These are phyloP conservation scores for Lutjanus erythropterus DNA, from an alignment of 2,113 vertebrate species.

Conservation along the genomic window DNA sequence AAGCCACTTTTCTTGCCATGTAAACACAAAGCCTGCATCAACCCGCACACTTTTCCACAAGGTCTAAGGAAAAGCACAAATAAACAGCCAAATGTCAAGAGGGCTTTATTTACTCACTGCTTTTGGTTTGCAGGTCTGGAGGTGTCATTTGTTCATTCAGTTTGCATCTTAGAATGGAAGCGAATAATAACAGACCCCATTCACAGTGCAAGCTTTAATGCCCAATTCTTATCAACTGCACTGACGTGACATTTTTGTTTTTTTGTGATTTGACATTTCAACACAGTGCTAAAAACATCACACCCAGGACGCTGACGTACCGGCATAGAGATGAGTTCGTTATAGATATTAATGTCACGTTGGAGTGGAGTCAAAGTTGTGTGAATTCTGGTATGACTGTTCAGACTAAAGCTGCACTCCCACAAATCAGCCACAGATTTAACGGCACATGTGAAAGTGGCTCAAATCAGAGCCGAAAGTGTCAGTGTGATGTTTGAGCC, in stretches of 20 bases:
- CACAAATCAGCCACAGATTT: not conserved
- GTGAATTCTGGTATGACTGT: not conserved
- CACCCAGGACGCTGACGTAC: not conserved
- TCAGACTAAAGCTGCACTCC: not conserved
- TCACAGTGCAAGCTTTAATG: not conserved
- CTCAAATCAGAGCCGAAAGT: not conserved
- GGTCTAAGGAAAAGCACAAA: constrained; percentile 26
- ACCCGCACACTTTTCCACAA: constrained; percentile 32
- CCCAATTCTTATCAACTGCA: not conserved
- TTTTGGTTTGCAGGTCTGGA: constrained; percentile 7
- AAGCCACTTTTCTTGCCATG: not conserved
- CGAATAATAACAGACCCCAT: not conserved
- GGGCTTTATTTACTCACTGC: not conserved
- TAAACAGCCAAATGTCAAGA: constrained; percentile 30
- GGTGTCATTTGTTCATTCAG: not conserved
- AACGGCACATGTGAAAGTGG: not conserved
- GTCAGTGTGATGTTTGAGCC: not conserved
- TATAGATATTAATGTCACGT: not conserved
- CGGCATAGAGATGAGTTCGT: not conserved
- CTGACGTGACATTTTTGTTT: not conserved
- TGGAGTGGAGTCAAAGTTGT: no score
- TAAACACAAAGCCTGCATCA: constrained; percentile 25
- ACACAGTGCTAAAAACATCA: not conserved
- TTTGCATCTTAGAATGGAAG: not conserved
- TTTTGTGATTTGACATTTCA: not conserved